Base-by-base conservation (phyloP, 2,797 vertebrate species). In the Euthynnus affinis region DNA sequence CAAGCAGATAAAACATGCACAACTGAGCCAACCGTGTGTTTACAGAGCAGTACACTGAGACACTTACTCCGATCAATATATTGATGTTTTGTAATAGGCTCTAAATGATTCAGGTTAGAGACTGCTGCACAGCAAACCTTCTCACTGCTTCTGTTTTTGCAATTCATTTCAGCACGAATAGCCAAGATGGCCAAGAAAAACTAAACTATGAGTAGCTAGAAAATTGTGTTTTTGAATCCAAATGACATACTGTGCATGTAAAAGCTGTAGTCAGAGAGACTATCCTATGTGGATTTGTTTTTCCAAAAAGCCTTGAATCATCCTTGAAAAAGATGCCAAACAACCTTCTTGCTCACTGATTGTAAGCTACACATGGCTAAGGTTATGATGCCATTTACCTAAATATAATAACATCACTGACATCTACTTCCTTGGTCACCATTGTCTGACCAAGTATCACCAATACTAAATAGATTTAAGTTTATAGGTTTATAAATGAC, bases 51-150 rank as follows among this genome's bases (percentile, higher is more conserved):
- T 90, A 91, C 91, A 92, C 86, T 62, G 92, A 93, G 90, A 93
- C 93, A 92, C 91, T 94, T 82, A 81, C 90, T 87, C 75, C 81
- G 75, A 80, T 95, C 94, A 84, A 94, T 94, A 92, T 94, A 94
- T 94, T 85, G 93, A 94, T 91, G 88, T 89, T 90, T 90, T 91
- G 89, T 94, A 95, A 93, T 93, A 93, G 93, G 89, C 89, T 89
- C 88, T 93, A 94, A 95, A 94, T 89, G 92, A 93, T 88, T 93
- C 65, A 78, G 85, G 89, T 88, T 92, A 88, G 82, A 90, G 83
- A 88, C 87, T 90, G 87, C 91, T 79, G 87, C 69, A 87, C 62
- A 82, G 84, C 69, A 87, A 88, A 79, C 80, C 86, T 66, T 79
- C 74, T 83, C 76, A 72, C 72, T 71, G 53, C 81, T 60, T 79